phyloP scores from a whole-genome alignment of 2,888 invertebrate species.

The Tromatobia lineatoria region DNA sequence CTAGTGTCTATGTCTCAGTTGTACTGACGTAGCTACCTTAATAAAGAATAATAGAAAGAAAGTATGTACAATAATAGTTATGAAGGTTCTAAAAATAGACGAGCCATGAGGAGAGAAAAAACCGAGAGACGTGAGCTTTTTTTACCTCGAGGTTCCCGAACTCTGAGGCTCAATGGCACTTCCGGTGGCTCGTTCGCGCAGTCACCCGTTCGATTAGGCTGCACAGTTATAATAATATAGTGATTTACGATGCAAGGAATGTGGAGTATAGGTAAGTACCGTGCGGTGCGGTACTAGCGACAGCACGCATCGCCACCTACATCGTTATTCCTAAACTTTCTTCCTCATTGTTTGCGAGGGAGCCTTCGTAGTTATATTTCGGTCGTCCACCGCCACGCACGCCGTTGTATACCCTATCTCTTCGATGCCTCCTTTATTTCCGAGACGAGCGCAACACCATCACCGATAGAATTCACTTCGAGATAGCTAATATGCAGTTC shows the following conservation, averaged over 20 bases:
- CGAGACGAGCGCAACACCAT: conserved; percentile 39
- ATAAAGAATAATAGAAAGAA: no score
- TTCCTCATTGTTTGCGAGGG: conserved; percentile 50
- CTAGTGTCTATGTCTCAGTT: no score
- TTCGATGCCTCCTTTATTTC: conserved; percentile 49
- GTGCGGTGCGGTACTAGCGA: conserved; percentile 1
- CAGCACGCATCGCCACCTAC: conserved; percentile 38
- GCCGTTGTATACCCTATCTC: conserved; percentile 27
- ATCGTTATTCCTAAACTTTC: conserved; percentile 43
- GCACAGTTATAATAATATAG: conserved; percentile 14
- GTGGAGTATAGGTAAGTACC: conserved; percentile 2
- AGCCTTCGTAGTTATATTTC: conserved; percentile 43
- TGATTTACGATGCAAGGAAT: conserved; percentile 23
- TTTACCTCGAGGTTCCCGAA: conserved; percentile 17
- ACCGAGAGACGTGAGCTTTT: background rate
- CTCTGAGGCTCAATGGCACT: conserved; percentile 14
- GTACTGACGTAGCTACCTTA: no score
- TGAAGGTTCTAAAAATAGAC: background rate
- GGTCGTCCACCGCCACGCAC: conserved; percentile 7
- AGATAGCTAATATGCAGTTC: background rate
- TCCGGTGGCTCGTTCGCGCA: conserved; percentile 5
- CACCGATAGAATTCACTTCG: background rate
- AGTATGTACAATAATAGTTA: background rate
- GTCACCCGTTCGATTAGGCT: conserved; percentile 6
- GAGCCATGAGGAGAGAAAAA: background rate